These are phyloP conservation scores for Kradibia gibbosae DNA, from an alignment of 1,140 invertebrate species.

Conservation along the genomic window DNA sequence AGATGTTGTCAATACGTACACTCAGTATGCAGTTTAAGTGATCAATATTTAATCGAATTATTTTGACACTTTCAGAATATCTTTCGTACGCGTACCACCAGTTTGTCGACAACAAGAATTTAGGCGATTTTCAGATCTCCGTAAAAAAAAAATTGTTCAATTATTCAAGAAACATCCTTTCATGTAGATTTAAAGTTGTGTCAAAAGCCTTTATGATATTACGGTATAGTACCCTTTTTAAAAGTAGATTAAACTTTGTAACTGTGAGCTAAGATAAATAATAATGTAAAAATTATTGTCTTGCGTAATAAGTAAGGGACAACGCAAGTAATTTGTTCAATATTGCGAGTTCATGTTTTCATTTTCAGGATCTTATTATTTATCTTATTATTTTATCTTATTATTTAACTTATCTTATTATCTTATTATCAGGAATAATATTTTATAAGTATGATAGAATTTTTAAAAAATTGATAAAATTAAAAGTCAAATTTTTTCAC, in stretches of 20 bases:
- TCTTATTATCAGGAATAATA: too few relatives aligned
- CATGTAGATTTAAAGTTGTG: neutral
- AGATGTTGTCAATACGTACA: neutral
- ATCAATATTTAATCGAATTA: constrained; percentile 31
- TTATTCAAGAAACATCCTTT: neutral
- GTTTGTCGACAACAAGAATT: neutral
- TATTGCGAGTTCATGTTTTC: neutral
- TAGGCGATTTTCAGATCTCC: neutral
- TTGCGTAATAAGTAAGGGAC: neutral
- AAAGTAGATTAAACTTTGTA: constrained; percentile 8
- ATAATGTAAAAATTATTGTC: constrained; percentile 8
- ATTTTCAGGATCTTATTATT: neutral
- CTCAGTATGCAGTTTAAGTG: too few relatives aligned
- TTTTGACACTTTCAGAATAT: neutral
- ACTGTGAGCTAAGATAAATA: neutral
- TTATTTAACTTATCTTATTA: too few relatives aligned
- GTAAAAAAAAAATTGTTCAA: neutral
- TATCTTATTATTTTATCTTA: neutral
- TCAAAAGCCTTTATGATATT: neutral
- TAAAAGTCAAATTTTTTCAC: too few relatives aligned
- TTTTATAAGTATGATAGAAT: too few relatives aligned
- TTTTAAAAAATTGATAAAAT: too few relatives aligned
- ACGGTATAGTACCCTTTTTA: neutral
- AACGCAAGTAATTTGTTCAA: neutral
- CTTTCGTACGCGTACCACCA: neutral